Conservation (phyloP, 2,113 vertebrate genomes). For the Castor canadensis region DNA sequence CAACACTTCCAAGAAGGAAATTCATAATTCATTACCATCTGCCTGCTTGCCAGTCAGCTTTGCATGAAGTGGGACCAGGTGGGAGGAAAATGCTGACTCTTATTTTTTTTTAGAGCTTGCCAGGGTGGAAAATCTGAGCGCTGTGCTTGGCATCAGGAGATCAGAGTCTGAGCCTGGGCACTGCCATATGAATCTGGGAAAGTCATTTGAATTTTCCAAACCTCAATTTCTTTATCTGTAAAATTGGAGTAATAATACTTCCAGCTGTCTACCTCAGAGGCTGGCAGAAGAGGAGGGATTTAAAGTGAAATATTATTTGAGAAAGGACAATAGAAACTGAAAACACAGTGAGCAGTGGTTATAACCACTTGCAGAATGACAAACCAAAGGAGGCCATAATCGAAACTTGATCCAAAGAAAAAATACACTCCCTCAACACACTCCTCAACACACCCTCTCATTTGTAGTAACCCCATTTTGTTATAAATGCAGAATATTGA, state of each 20-base stretch:
- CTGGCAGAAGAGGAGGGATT: background rate
- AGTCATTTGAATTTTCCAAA: background rate
- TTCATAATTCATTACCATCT: background rate
- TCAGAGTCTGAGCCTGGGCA: background rate
- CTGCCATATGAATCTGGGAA: background rate
- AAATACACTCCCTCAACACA: background rate
- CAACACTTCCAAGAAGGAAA: background rate
- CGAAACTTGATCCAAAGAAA: background rate
- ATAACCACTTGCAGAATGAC: background rate
- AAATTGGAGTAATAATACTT: background rate
- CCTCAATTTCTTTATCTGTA: background rate
- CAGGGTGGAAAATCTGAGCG: conserved; percentile 53
- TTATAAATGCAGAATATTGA: background rate
- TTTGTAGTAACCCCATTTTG: background rate
- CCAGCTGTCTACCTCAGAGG: background rate
- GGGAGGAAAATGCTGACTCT: conserved; percentile 51
- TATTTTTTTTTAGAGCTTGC: background rate
- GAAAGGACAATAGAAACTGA: background rate
- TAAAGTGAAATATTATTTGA: background rate
- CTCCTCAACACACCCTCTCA: background rate
- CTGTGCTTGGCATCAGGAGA: background rate
- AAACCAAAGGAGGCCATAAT: background rate
- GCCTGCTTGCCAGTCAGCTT: background rate
- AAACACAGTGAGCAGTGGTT: background rate
- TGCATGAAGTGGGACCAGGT: conserved; percentile 2